A percentile compares a stretch with the other conserved stretches of the same genome.
Evolutionary conservation across 2,888 invertebrate species (phyloP).

Genomic region (Mystacides longicornis): DNA sequence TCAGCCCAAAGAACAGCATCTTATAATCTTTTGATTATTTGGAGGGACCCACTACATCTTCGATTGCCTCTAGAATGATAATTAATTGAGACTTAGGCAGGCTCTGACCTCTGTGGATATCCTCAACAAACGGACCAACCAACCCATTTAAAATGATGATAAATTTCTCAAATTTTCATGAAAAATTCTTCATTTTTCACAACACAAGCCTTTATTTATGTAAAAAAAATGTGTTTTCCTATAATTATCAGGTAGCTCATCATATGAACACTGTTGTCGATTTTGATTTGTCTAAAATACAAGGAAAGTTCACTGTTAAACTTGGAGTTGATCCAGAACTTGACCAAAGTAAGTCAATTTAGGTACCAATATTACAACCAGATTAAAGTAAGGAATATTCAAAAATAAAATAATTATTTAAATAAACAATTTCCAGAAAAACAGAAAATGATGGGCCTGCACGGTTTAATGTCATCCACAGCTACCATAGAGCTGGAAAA

Average conservation of each 20-base stretch:
- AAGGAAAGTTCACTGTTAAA: constrained; percentile 66
- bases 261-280: constrained; percentile 69
- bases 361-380: not conserved
- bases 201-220: too few species aligned
- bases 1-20: too few species aligned
- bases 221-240: too few species aligned
- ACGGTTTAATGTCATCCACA: constrained; percentile 63
- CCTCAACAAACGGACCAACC: too few species aligned
- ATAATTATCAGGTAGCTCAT: constrained; percentile 51
- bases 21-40: too few species aligned
- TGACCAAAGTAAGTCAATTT: constrained; percentile 58
- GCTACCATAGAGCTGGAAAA: constrained; percentile 62
- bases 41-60: too few species aligned
- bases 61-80: too few species aligned
- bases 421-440: constrained; percentile 47
- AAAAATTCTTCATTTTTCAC: too few species aligned
- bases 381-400: not conserved
- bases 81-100: too few species aligned
- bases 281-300: constrained; percentile 53
- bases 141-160: too few species aligned
- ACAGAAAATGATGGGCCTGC: constrained; percentile 59
- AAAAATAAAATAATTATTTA: not conserved
- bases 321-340: constrained; percentile 66
- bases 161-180: too few species aligned
- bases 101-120: too few species aligned